Base-by-base conservation (phyloP, 2,113 vertebrate genomes). In the Anser cygnoides region DNA sequence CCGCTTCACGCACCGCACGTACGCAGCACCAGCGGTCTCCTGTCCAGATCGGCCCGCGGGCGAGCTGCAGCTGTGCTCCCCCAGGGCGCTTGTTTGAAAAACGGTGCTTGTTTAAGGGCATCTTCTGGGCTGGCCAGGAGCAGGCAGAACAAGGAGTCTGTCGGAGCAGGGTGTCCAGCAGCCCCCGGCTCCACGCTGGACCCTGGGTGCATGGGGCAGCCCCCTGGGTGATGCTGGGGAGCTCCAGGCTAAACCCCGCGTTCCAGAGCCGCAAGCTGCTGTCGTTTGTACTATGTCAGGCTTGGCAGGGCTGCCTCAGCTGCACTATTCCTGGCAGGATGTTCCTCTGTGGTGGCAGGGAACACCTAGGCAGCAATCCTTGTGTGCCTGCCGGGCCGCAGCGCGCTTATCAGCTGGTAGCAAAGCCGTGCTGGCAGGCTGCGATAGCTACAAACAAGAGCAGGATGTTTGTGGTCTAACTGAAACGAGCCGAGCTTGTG, bases 381-480 rank as follows among this genome's bases (percentile, higher is more conserved):
- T 5, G 33, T 26, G 41, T 22, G 59, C 81, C 58, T 8, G 3
- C 2, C 4, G 49, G 63, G 50, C 75, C 74, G 23, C 61, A 8
- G 2, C 4, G 7, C 4, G 0, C 62, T 68, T 93, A 94, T 85
- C 92, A 0, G 43, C 4, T 1, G 35, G 25, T 49, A 59, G 85
- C 92, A 79, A 55, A 21, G 2, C 66, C 23, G 54, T 0, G 0
- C 93, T 92, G 95, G 61, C 50, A 37, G 81, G 46, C 22, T 12
- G 19, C 0, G 58, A 87, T 68, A 95, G 78, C 92, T 54, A 1
- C 52, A 18, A 54, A 55, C 50, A 50, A n/a, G 33, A 9, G 29
- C 84, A 85, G 95, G 90, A 96, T 93, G 82, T 84, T 74, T 93
- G 92, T 90, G 96, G 95, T 89, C 66, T 93, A 94, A 87, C 87